Conservation (phyloP, 2,113 vertebrate species). For the Cyprinodon variegatus region DNA sequence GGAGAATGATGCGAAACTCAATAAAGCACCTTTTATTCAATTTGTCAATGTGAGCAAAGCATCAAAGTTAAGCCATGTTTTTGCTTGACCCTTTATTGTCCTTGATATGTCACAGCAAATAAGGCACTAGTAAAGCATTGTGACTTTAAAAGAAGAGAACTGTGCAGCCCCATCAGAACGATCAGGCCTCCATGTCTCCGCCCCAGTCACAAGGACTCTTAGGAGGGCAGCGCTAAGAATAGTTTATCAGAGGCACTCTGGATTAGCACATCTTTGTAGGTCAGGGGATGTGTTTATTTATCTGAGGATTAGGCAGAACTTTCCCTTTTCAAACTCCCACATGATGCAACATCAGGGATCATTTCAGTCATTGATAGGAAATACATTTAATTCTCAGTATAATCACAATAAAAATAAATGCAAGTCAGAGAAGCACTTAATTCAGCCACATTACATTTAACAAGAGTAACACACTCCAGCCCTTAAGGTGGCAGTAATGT, state of each 20-base stretch:
- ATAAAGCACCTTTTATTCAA: too few relatives aligned
- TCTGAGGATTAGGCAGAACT: neutral
- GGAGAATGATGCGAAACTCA: neutral
- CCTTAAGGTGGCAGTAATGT: too few relatives aligned
- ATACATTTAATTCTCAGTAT: too few relatives aligned
- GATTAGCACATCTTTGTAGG: conserved; percentile 50
- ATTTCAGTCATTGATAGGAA: neutral
- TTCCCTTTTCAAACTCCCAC: neutral
- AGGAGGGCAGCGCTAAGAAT: conserved; percentile 65
- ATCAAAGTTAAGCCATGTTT: neutral
- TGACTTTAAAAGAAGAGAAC: conserved; percentile 23
- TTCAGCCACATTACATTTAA: too few relatives aligned
- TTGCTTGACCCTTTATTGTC: neutral
- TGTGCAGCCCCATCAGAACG: conserved; percentile 5
- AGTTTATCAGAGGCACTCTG: conserved; percentile 47
- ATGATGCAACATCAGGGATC: neutral
- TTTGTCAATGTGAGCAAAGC: neutral
- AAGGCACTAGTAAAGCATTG: neutral
- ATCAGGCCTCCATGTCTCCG: conserved; percentile 28
- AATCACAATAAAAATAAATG: too few relatives aligned
- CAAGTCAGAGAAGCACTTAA: too few relatives aligned
- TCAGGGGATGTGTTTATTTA: conserved; percentile 33
- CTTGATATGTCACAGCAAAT: neutral
- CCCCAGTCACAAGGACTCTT: conserved; percentile 25
- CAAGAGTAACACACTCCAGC: too few relatives aligned